These are phyloP conservation scores for Trissolcus basalis DNA, from an alignment of 1,140 invertebrate genomes.

Conservation along the genomic window DNA sequence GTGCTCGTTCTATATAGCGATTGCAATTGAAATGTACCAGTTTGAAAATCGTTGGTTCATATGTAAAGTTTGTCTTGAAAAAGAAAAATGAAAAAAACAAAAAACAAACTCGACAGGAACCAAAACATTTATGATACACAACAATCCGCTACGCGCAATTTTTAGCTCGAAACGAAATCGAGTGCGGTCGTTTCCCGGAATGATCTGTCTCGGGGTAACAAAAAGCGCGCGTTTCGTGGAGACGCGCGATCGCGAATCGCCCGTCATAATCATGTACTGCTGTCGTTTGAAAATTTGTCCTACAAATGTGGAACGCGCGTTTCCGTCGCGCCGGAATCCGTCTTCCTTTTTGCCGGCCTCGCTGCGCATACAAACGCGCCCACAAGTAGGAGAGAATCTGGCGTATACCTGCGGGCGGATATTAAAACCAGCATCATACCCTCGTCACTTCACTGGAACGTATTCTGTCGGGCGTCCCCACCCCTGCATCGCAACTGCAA, in stretches of 20 bases:
- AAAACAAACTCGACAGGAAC: too few species aligned
- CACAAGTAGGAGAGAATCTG: constrained; percentile 32
- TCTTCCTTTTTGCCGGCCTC: constrained; percentile 20
- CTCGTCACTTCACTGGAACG: constrained; percentile 68
- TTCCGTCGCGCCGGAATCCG: constrained; percentile 49
- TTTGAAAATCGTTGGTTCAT: too few species aligned
- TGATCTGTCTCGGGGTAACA: neutral
- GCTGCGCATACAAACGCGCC: constrained; percentile 22
- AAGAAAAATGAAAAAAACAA: too few species aligned
- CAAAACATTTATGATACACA: too few species aligned
- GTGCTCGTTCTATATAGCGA: neutral
- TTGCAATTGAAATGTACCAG: neutral
- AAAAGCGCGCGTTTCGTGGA: too few species aligned
- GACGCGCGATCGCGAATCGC: neutral
- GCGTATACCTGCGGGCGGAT: constrained; percentile 74
- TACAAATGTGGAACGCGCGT: constrained; percentile 11
- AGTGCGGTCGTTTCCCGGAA: neutral
- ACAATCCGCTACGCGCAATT: neutral
- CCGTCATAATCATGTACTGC: constrained; percentile 2
- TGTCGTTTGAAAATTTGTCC: constrained; percentile 23
- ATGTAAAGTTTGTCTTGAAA: too few species aligned
- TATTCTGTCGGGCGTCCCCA: constrained; percentile 32
- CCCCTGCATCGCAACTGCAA: constrained; percentile 61
- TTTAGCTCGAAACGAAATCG: neutral
- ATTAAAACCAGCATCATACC: constrained; percentile 75